These are phyloP conservation scores for Drosophila villosipedis DNA, from an alignment of 2,888 invertebrate species.

Conservation along the genomic window DNA sequence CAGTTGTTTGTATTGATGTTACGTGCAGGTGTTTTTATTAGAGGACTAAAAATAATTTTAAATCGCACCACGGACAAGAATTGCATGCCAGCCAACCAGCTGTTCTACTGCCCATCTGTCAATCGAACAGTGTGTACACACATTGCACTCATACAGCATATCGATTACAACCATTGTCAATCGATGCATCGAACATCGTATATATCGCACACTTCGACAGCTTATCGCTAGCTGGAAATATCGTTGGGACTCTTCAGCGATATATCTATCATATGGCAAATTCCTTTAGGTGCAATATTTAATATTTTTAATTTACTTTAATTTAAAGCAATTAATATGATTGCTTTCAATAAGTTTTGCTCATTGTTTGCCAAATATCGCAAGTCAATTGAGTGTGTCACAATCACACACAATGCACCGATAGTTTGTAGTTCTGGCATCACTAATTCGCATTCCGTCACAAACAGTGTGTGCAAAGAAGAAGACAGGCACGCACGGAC, in stretches of 20 bases:
- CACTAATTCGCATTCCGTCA: slow-evolving; percentile 66
- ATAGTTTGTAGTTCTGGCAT: slow-evolving; percentile 15
- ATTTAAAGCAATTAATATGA: background rate
- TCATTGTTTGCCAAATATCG: background rate
- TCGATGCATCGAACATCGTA: background rate
- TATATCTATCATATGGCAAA: slow-evolving; percentile 13
- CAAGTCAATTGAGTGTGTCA: slow-evolving; percentile 3
- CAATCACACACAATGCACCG: slow-evolving; percentile 1
- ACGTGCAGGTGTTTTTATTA: slow-evolving; percentile 51
- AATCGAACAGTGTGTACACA: slow-evolving; percentile 47
- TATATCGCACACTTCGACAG: too few relatives aligned
- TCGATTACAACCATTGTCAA: slow-evolving; percentile 9
- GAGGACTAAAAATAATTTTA: slow-evolving; percentile 57
- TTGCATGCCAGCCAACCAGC: slow-evolving; percentile 50
- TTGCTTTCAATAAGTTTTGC: background rate
- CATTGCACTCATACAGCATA: background rate
- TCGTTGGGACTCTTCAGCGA: background rate
- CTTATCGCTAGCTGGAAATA: slow-evolving; percentile 1
- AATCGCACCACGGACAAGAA: slow-evolving; percentile 32
- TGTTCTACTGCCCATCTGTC: slow-evolving; percentile 27
- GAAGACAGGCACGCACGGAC: slow-evolving; percentile 53
- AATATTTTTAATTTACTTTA: background rate
- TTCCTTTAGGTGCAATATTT: background rate
- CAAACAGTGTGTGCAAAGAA: slow-evolving; percentile 61
- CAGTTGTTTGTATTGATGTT: slow-evolving; percentile 33